These are phyloP conservation scores for Nibea albiflora DNA, from an alignment of 2,113 vertebrate genomes.

Conservation along the genomic window DNA sequence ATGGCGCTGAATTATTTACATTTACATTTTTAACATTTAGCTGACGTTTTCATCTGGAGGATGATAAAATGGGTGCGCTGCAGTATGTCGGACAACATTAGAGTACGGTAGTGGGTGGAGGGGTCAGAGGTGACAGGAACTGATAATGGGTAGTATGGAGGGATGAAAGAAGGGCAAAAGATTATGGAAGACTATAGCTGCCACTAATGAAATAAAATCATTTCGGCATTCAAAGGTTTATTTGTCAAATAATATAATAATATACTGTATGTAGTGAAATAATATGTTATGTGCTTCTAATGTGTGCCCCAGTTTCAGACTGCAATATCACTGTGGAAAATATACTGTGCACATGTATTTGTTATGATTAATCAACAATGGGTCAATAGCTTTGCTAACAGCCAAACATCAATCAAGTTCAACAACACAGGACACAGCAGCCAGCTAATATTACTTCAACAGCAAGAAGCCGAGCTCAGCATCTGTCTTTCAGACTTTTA, in stretches of 20 bases:
- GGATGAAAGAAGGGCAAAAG: background rate
- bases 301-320: background rate
- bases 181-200: background rate
- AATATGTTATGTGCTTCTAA: background rate
- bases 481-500: too few relatives aligned
- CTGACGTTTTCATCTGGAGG: constrained; percentile 45
- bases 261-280: background rate
- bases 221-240: background rate
- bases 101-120: background rate
- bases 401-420: too few relatives aligned
- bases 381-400: too few relatives aligned
- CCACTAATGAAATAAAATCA: background rate
- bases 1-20: constrained; percentile 42
- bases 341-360: too few relatives aligned
- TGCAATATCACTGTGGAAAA: too few relatives aligned
- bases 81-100: background rate
- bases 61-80: background rate
- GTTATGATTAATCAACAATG: too few relatives aligned
- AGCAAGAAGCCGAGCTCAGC: too few relatives aligned
- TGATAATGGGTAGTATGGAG: background rate
- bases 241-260: background rate
- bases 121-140: constrained; percentile 23
- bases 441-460: too few relatives aligned
- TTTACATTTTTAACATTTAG: constrained; percentile 48
- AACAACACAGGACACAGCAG: too few relatives aligned